Base-by-base conservation (phyloP, 2,113 vertebrate species). In the Notarius quadriscutis region DNA sequence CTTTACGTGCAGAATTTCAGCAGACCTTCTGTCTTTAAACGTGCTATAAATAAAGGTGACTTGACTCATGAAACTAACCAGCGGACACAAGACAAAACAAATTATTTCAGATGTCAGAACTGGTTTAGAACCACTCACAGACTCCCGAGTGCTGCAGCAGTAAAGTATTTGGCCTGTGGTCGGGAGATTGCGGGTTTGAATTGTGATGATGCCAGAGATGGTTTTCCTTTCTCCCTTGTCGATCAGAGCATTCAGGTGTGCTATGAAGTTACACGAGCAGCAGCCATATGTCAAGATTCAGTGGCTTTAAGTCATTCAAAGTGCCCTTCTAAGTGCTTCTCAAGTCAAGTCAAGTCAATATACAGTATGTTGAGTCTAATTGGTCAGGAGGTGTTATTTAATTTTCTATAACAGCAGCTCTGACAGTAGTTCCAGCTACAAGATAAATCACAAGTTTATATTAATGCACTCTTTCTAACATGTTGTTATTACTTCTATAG, bases 61-160 rank as follows among this genome's bases (percentile, higher is more conserved):
- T 62, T 41, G 79, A 81, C 20, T 81, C 25, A 62, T 41, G 57
- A 62, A 81, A 81, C 79, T 62, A 41, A 81, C 55, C 79, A 60
- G 79, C 17, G 1, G 41, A 34, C 27, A 62, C 18, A 81, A 60
- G 58, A 41, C 57, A 81, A 57, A 62, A 48, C 79, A 62, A 81
- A 81, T 81, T 81, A 62, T 81, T 62, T 81, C 20, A 60, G 62
- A 62, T 62, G 79, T 62, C 79, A 81, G 79, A 48, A 81, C 20
- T 62, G 57, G 62, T 81, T 62, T 81, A 81, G 62, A 81, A 20
- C 57, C 79, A 22, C 57, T 81, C 79, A 34, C 27, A 79, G 50
- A 25, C 30, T 62, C 18, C 1, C 5, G 79, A 81, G 18, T 5
- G 27, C 4, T 11, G 30, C 79, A 22, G 79, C 57, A 62, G 79